Percentiles rank a stretch among this genome's conserved stretches.
Conservation (phyloP, 2,888 invertebrate genomes). For the Ernsta delagoae region DNA sequence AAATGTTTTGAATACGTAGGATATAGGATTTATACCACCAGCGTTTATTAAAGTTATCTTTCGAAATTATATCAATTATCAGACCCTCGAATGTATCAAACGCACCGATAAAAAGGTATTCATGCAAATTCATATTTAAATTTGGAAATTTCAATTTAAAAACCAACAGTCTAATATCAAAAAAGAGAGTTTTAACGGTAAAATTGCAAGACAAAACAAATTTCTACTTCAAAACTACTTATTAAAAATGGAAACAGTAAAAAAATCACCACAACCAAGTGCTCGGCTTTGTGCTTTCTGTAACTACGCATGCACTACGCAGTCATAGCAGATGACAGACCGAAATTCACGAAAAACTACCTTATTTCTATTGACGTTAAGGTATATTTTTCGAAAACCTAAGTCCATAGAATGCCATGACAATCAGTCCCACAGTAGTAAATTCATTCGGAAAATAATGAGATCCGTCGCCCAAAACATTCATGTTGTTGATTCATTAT, state of each 20-base stretch:
- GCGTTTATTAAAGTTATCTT: not conserved
- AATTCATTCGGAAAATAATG: constrained; percentile 16
- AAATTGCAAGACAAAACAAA: constrained; percentile 79
- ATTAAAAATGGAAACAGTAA: constrained; percentile 54
- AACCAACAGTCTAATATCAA: constrained; percentile 28
- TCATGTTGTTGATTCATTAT: constrained; percentile 20
- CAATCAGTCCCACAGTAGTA: constrained; percentile 39
- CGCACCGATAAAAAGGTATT: constrained; percentile 48
- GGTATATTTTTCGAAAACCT: constrained; percentile 36
- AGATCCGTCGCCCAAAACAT: constrained; percentile 37
- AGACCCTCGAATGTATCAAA: constrained; percentile 59
- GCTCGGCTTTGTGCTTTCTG: constrained; percentile 75
- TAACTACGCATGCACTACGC: constrained; percentile 78
- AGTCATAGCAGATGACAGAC: constrained; percentile 40
- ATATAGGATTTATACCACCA: not conserved
- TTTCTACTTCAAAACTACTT: constrained; percentile 55
- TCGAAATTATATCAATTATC: not conserved
- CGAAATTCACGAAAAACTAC: not conserved
- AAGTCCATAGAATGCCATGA: constrained; percentile 27
- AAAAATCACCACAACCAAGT: constrained; percentile 80
- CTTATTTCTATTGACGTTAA: not conserved
- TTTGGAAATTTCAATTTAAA: constrained; percentile 46
- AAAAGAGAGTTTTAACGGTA: constrained; percentile 67
- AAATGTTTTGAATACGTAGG: not conserved
- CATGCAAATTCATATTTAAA: constrained; percentile 60